A percentile compares a stretch with the other conserved stretches of the same genome.
Evolutionary conservation across 2,113 vertebrate genomes (phyloP).

Genomic region (Gymnogyps californianus): DNA sequence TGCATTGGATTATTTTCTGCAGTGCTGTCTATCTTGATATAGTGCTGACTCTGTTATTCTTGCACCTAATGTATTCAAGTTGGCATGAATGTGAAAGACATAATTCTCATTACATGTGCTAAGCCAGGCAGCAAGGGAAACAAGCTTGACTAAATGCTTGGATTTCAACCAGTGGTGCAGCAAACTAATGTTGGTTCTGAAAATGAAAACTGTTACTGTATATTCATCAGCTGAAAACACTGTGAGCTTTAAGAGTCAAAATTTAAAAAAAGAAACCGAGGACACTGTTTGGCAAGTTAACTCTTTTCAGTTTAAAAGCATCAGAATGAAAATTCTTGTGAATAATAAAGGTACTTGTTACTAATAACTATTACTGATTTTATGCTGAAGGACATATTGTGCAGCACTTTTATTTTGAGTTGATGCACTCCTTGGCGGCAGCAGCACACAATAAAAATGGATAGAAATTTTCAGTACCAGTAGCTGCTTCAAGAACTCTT

Average conservation of each 20-base stretch:
- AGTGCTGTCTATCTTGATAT: slow-evolving; percentile 59
- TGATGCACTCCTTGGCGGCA: slow-evolving; percentile 56
- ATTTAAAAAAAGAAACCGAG: neutral
- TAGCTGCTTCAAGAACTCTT: slow-evolving; percentile 34
- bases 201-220: slow-evolving; percentile 56
- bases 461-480: neutral
- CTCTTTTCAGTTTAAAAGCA: neutral
- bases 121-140: slow-evolving; percentile 68
- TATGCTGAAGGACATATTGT: slow-evolving; percentile 12
- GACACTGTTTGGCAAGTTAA: slow-evolving; percentile 25
- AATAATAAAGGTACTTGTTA: neutral
- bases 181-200: slow-evolving; percentile 67
- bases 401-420: slow-evolving; percentile 27
- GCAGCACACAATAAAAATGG: slow-evolving; percentile 12
- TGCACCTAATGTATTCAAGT: slow-evolving; percentile 59
- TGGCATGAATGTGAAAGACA: slow-evolving; percentile 64
- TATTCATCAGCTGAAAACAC: slow-evolving; percentile 44
- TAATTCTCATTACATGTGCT: slow-evolving; percentile 70
- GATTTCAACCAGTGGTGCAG: slow-evolving; percentile 69
- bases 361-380: slow-evolving; percentile 28
- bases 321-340: neutral
- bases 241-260: slow-evolving; percentile 2
- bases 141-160: slow-evolving; percentile 70
- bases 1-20: slow-evolving; percentile 34
- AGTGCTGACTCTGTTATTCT: slow-evolving; percentile 70